These are phyloP conservation scores for Tinea pellionella DNA, from an alignment of 2,888 invertebrate genomes.

Conservation along the genomic window DNA sequence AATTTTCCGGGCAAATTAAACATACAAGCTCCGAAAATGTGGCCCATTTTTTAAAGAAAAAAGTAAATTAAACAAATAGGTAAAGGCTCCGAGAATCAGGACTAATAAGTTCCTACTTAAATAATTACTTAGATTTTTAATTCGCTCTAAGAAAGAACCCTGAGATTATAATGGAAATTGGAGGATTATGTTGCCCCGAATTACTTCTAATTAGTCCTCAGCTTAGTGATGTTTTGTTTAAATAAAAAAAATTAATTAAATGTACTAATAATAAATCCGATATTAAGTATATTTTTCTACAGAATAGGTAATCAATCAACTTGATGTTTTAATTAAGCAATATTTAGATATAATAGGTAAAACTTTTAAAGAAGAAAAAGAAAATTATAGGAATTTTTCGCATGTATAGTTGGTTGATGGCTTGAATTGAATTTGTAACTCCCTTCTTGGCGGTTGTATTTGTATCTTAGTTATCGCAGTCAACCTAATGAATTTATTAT, in stretches of 20 bases:
- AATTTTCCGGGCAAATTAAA: no score
- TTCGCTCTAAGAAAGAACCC: background rate
- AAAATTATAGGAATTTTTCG: no score
- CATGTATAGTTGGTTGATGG: no score
- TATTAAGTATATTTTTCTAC: background rate
- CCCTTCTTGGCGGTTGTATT: no score
- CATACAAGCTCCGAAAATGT: no score
- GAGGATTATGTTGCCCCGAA: constrained; percentile 2
- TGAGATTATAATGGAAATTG: constrained; percentile 5
- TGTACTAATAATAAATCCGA: background rate
- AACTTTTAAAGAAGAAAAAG: background rate
- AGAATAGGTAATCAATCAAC: background rate
- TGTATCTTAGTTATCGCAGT: no score
- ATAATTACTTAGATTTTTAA: constrained; percentile 8
- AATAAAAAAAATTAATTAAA: background rate
- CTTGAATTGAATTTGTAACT: no score
- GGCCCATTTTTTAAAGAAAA: no score
- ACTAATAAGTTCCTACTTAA: background rate
- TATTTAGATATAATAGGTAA: background rate
- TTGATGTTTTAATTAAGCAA: background rate
- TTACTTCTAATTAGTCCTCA: background rate
- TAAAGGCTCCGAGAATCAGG: background rate
- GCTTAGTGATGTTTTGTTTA: background rate
- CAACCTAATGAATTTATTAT: no score
- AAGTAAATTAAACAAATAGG: background rate